A percentile compares a stretch with the other conserved stretches of the same genome.
Evolutionary conservation across 2,888 invertebrate species (phyloP).

Genomic region (Netelia fuscicornis): DNA sequence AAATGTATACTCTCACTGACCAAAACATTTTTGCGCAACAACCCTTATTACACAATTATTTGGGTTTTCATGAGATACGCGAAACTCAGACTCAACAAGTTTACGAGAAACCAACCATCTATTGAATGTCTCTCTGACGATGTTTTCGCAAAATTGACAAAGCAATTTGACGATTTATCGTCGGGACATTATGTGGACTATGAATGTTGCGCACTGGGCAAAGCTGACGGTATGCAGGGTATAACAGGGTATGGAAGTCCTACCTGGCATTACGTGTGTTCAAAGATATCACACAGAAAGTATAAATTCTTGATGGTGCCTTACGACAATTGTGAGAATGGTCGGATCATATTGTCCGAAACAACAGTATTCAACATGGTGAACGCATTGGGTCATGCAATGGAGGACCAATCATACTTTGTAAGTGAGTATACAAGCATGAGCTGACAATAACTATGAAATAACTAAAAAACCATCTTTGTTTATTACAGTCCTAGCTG

Average conservation of each 20-base stretch:
- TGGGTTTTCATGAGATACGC: constrained; percentile 74
- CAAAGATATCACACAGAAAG: constrained; percentile 71
- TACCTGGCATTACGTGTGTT: constrained; percentile 71
- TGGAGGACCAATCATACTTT: constrained; percentile 72
- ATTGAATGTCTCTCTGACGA: constrained; percentile 71
- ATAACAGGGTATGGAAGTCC: constrained; percentile 69
- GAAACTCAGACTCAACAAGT: constrained; percentile 67
- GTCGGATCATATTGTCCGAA: constrained; percentile 77
- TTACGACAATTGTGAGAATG: constrained; percentile 58
- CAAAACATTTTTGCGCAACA: constrained; percentile 68
- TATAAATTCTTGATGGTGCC: constrained; percentile 78
- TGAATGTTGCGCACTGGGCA: constrained; percentile 75
- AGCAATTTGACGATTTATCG: constrained; percentile 37
- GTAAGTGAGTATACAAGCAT: constrained; percentile 76
- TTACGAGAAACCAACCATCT: constrained; percentile 68
- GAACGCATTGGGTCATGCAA: constrained; percentile 67
- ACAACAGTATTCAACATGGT: constrained; percentile 77
- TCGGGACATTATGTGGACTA: constrained; percentile 71
- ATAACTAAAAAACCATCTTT: constrained; percentile 17
- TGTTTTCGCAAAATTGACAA: constrained; percentile 67
- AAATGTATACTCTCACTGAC: constrained; percentile 55
- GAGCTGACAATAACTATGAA: neutral
- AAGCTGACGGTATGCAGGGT: constrained; percentile 47
- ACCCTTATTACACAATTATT: constrained; percentile 73
- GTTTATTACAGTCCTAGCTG: constrained; percentile 74